These are phyloP conservation scores for Zosterops borbonicus DNA, from an alignment of 2,113 vertebrate genomes.

Conservation along the genomic window DNA sequence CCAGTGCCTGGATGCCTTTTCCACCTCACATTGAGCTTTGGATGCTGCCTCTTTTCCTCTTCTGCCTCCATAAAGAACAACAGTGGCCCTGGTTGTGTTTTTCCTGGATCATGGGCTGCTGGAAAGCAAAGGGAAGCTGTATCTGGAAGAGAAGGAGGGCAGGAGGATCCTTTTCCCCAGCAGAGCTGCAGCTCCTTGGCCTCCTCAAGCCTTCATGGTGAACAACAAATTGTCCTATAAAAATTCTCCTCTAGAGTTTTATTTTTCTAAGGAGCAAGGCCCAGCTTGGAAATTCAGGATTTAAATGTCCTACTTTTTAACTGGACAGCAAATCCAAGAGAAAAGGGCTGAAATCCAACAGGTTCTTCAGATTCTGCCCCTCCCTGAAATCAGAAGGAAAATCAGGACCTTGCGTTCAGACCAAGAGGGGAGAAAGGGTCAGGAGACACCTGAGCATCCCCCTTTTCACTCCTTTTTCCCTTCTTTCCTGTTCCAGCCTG, in stretches of 20 bases:
- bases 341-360: not conserved
- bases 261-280: not conserved
- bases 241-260: not conserved
- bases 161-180: not conserved
- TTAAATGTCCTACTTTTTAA: not conserved
- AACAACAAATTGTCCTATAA: conserved; percentile 27
- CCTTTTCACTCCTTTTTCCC: not conserved
- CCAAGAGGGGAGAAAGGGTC: not conserved
- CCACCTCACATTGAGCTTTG: conserved; percentile 17
- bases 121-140: not conserved
- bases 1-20: conserved; percentile 5
- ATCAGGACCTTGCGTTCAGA: not conserved
- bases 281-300: not conserved
- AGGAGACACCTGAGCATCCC: not conserved
- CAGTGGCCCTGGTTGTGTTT: not conserved
- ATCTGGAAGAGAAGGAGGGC: not conserved
- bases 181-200: not conserved
- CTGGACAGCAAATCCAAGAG: not conserved
- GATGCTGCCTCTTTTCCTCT: not conserved
- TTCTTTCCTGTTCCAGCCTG: not conserved
- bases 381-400: not conserved
- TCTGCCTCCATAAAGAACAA: conserved; percentile 19
- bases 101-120: conserved; percentile 15
- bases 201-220: not conserved
- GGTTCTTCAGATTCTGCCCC: not conserved